A percentile compares a stretch with the other conserved stretches of the same genome.
Evolutionary conservation across 2,113 vertebrate genomes (phyloP).

Genomic region (Platysternon megacephalum): DNA sequence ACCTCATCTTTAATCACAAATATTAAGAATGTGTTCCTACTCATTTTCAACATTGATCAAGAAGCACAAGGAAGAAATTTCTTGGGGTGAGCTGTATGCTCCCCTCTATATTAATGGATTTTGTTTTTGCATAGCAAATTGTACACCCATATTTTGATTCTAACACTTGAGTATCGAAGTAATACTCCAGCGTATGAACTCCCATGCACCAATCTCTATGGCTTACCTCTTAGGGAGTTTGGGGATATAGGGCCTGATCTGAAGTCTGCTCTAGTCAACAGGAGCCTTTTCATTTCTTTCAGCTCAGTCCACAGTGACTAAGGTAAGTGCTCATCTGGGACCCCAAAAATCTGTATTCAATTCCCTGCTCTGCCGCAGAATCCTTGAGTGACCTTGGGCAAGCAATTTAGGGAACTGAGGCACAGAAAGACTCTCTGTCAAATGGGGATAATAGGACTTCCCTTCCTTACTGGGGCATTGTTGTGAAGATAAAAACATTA

Average conservation of each 20-base stretch:
- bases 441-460: not conserved
- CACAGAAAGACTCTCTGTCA: not conserved
- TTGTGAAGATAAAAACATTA: not conserved
- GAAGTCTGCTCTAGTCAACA: not conserved
- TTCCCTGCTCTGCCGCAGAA: not conserved
- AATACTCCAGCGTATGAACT: not conserved
- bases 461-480: not conserved
- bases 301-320: not conserved
- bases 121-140: not conserved
- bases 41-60: too few relatives aligned
- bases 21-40: not conserved
- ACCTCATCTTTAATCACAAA: not conserved
- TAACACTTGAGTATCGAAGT: not conserved
- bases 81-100: accelerated
- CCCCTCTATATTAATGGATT: conserved; percentile 1
- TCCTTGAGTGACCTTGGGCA: not conserved
- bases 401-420: not conserved
- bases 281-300: not conserved
- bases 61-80: not conserved
- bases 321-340: not conserved
- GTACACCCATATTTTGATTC: not conserved
- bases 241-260: not conserved
- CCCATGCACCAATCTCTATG: not conserved
- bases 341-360: not conserved
- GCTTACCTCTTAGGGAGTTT: not conserved